A percentile compares a stretch with the other conserved stretches of the same genome.
Evolutionary conservation across 2,888 invertebrate genomes (phyloP).

Genomic region (Synanthedon andrenaeformis): DNA sequence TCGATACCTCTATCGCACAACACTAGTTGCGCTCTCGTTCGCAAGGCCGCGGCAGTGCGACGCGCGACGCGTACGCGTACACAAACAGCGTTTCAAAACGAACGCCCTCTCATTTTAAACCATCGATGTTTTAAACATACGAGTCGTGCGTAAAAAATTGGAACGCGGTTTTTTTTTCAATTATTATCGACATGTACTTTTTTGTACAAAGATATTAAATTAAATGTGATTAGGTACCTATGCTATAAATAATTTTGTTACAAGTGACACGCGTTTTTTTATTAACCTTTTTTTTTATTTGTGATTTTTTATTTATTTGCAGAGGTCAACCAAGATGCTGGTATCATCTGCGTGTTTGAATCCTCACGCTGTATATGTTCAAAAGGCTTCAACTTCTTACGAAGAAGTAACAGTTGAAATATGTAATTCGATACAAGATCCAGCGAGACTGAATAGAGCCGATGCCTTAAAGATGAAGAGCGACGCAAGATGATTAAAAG

Average conservation of each 20-base stretch:
- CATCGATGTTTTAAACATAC: no score
- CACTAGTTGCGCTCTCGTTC: conserved; percentile 48
- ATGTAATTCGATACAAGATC: conserved; percentile 11
- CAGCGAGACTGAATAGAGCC: conserved; percentile 44
- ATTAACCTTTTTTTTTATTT: conserved; percentile 3
- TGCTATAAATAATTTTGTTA: no score
- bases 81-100: conserved; percentile 28
- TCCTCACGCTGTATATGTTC: conserved; percentile 16
- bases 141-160: conserved; percentile 18
- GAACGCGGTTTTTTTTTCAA: conserved; percentile 6
- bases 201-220: conserved; percentile 3
- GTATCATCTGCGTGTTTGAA: conserved; percentile 26
- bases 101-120: conserved; percentile 25
- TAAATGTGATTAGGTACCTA: conserved; percentile 1
- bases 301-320: conserved; percentile 25
- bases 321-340: conserved; percentile 52
- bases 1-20: conserved; percentile 57
- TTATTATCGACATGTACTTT: neutral
- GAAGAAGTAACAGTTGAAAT: conserved; percentile 26
- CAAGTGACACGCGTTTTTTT: no score
- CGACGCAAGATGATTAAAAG: conserved; percentile 43
- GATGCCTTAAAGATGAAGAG: conserved; percentile 51
- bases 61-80: conserved; percentile 25
- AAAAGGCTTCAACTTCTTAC: conserved; percentile 6
- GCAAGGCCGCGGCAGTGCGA: conserved; percentile 41